These are phyloP conservation scores for Adoxophyes honmai DNA, from an alignment of 1,140 invertebrate species.

Conservation along the genomic window DNA sequence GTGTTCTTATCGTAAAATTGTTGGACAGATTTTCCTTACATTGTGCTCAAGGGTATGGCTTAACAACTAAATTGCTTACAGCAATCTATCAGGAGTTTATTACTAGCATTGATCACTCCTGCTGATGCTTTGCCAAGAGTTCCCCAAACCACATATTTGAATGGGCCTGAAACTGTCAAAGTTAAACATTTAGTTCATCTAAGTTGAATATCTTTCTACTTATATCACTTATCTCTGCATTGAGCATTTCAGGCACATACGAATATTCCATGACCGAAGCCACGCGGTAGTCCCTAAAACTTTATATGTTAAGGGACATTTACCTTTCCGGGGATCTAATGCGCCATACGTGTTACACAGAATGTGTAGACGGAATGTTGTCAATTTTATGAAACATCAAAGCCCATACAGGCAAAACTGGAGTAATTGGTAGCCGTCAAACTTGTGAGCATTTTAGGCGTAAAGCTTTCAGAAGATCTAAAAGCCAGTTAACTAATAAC, in stretches of 20 bases:
- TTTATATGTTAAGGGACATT: conserved; percentile 12
- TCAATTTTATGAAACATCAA: conserved; percentile 6
- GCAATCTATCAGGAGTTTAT: too few relatives aligned
- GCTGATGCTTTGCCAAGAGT: too few relatives aligned
- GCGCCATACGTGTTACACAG: conserved; percentile 5
- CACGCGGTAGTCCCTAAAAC: conserved; percentile 11
- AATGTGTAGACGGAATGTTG: neutral
- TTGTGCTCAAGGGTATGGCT: too few relatives aligned
- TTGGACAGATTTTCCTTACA: too few relatives aligned
- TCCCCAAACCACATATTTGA: too few relatives aligned
- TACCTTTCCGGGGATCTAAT: conserved; percentile 11
- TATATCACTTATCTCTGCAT: neutral
- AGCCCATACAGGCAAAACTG: too few relatives aligned
- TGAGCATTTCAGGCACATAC: neutral
- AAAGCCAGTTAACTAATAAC: too few relatives aligned
- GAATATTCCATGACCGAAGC: neutral
- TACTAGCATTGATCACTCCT: too few relatives aligned
- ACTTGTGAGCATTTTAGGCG: too few relatives aligned
- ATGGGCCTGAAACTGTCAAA: neutral
- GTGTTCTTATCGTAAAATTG: too few relatives aligned
- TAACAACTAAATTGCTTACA: too few relatives aligned
- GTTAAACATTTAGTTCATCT: neutral
- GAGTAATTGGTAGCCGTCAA: too few relatives aligned
- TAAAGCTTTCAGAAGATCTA: neutral
- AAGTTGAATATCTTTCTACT: neutral